A percentile compares a stretch with the other conserved stretches of the same genome.
phyloP scores from a whole-genome alignment of 2,797 vertebrate species.

The Syngnathus rostellatus region DNA sequence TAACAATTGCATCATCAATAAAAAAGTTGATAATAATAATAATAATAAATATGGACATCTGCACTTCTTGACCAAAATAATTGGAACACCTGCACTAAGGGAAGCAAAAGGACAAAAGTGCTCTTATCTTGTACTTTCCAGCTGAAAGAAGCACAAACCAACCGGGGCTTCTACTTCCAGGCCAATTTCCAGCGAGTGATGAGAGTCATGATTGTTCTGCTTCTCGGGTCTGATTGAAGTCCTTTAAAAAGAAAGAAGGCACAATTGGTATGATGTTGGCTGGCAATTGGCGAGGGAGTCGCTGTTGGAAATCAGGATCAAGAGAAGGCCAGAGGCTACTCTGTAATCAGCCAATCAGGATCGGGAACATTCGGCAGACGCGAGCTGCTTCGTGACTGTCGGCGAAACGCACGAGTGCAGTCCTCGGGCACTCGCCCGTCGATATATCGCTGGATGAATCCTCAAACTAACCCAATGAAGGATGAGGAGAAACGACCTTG shows the following conservation, averaged over 20 bases:
- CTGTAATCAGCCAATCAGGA: slow-evolving; percentile 52
- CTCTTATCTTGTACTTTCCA: slow-evolving; percentile 12
- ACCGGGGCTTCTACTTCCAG: slow-evolving; percentile 19
- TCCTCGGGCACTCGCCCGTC: no score
- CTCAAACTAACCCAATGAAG: slow-evolving; percentile 25
- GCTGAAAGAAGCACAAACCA: slow-evolving; percentile 4
- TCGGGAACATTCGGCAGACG: slow-evolving; percentile 1
- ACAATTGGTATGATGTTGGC: slow-evolving; percentile 9
- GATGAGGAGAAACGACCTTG: slow-evolving; percentile 31
- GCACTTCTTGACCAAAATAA: no score
- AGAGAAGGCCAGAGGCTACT: neutral
- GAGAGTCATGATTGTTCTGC: slow-evolving; percentile 49
- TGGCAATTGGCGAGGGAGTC: slow-evolving; percentile 13
- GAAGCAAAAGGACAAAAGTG: neutral
- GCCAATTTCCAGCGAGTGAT: slow-evolving; percentile 49
- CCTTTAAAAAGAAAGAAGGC: slow-evolving; percentile 47
- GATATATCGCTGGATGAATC: no score
- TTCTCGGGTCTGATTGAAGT: slow-evolving; percentile 58
- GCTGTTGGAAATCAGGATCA: neutral
- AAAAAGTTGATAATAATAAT: no score
- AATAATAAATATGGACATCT: no score
- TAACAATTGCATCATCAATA: no score
- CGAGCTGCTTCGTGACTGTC: neutral
- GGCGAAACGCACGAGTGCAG: slow-evolving; percentile 11
- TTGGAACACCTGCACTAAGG: neutral